phyloP scores from a whole-genome alignment of 2,113 vertebrate species.

The Synchiropus splendidus region DNA sequence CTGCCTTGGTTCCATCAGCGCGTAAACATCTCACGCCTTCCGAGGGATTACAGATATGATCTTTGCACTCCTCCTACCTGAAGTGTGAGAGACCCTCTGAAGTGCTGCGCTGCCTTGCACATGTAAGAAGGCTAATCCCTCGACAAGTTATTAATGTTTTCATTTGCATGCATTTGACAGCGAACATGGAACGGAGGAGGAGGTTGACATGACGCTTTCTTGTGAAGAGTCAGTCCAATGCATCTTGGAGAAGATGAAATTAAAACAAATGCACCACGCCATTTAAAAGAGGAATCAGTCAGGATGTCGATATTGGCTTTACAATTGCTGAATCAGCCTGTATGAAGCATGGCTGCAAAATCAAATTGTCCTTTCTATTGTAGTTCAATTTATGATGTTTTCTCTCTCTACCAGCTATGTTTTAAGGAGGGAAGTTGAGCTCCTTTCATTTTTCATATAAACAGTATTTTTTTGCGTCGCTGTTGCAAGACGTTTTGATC shows the following conservation, averaged over 20 bases:
- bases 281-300: too few relatives aligned
- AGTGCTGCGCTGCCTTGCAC: constrained; percentile 15
- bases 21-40: neutral
- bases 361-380: too few relatives aligned
- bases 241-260: constrained; percentile 7
- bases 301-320: too few relatives aligned
- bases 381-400: too few relatives aligned
- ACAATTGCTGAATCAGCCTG: too few relatives aligned
- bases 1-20: constrained; percentile 11
- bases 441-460: too few relatives aligned
- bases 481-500: too few relatives aligned
- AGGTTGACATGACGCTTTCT: constrained; percentile 26
- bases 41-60: constrained; percentile 4
- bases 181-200: constrained; percentile 16
- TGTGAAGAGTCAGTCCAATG: constrained; percentile 22
- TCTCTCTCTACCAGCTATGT: too few relatives aligned
- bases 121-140: constrained; percentile 43
- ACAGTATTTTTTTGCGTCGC: too few relatives aligned
- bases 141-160: constrained; percentile 53
- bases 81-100: constrained; percentile 29
- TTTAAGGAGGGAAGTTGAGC: too few relatives aligned
- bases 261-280: too few relatives aligned
- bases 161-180: constrained; percentile 46
- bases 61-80: constrained; percentile 16
- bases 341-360: too few relatives aligned